Conservation (phyloP, 1,140 invertebrate genomes). For the Gonatopus flavifemur region DNA sequence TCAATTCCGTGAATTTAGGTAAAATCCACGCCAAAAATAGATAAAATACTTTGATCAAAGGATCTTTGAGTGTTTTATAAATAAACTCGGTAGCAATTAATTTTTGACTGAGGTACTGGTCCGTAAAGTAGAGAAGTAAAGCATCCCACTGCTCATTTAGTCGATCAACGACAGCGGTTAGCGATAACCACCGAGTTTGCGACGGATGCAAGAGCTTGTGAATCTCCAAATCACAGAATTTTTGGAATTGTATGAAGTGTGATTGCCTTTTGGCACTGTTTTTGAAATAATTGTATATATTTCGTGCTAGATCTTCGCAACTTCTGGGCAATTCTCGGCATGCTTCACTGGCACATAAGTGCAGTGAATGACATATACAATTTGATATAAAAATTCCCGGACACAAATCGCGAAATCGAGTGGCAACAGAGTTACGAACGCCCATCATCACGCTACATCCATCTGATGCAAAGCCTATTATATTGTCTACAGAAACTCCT, state of each 20-base stretch:
- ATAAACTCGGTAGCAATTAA: constrained; percentile 19
- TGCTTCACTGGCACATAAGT: constrained; percentile 18
- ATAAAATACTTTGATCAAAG: constrained; percentile 22
- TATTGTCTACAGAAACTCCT: constrained; percentile 33
- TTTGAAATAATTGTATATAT: constrained; percentile 12
- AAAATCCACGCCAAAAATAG: constrained; percentile 25
- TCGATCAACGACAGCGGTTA: constrained; percentile 1
- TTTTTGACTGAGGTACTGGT: constrained; percentile 12
- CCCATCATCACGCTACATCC: constrained; percentile 45
- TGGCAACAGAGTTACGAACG: constrained; percentile 34
- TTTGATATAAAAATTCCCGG: constrained; percentile 39
- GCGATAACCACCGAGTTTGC: constrained; percentile 17
- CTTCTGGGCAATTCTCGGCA: constrained; percentile 11
- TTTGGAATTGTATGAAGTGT: constrained; percentile 10
- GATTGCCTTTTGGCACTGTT: constrained; percentile 12
- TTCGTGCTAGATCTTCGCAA: constrained; percentile 17
- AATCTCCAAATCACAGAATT: constrained; percentile 8
- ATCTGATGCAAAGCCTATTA: constrained; percentile 44
- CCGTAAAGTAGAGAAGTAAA: constrained; percentile 5
- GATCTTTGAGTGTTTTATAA: constrained; percentile 19
- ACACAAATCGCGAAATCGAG: constrained; percentile 25
- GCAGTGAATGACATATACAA: constrained; percentile 39
- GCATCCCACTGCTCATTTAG: constrained; percentile 17
- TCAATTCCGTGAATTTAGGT: constrained; percentile 29
- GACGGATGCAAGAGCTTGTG: constrained; percentile 11